Percentiles rank a stretch among this genome's conserved stretches.
Conservation (phyloP, 92 coral and sea anemone species). For the Palythoa grandis region DNA sequence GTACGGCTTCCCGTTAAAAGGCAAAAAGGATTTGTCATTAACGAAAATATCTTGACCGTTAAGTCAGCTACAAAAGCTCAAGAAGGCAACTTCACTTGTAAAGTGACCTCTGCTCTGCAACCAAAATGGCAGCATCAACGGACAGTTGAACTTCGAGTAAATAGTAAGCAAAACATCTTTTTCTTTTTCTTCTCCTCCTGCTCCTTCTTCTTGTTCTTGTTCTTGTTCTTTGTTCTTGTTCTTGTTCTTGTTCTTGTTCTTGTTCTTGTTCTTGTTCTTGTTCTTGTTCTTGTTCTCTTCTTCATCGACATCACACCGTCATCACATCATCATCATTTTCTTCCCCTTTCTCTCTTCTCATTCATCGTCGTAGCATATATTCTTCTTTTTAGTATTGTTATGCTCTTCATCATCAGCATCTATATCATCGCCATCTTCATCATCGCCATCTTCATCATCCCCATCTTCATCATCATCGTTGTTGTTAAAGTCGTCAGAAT, state of each 20-base stretch:
- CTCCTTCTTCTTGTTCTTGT: background rate
- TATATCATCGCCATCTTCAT: no score
- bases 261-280: background rate
- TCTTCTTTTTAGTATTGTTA: no score
- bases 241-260: background rate
- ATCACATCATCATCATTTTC: background rate
- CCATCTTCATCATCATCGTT: no score
- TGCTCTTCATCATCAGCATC: no score
- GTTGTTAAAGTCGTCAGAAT: no score
- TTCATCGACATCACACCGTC: background rate
- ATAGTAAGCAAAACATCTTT: slow-evolving; percentile 46
- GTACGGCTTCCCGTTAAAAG: slow-evolving; percentile 32
- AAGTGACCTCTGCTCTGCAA: slow-evolving; percentile 50
- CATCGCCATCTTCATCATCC: no score
- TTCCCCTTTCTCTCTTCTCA: background rate
- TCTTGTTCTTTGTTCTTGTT: background rate
- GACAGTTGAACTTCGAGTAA: slow-evolving; percentile 53
- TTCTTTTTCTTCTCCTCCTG: background rate
- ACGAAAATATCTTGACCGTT: slow-evolving; percentile 60
- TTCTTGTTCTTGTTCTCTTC: background rate
- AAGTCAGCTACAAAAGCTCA: slow-evolving; percentile 49
- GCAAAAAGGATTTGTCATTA: slow-evolving; percentile 42
- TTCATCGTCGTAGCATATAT: no score
- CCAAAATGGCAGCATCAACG: slow-evolving; percentile 56
- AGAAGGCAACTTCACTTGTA: slow-evolving; percentile 69